phyloP scores from a whole-genome alignment of 2,888 invertebrate species.

The Drosophila emarginata region DNA sequence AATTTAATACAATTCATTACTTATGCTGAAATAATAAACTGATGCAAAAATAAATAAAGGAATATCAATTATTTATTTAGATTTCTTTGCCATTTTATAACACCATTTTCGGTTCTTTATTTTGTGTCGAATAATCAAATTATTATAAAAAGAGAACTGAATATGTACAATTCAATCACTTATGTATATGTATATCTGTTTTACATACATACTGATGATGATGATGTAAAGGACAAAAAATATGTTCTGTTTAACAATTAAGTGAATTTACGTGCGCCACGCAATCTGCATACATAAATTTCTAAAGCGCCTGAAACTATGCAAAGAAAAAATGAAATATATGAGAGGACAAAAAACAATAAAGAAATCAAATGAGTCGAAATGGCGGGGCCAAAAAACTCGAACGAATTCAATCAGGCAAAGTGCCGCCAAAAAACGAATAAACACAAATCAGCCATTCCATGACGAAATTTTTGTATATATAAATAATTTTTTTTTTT shows the following conservation, averaged over 20 bases:
- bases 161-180: background rate
- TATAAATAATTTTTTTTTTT: too few relatives aligned
- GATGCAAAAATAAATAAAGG: too few relatives aligned
- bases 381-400: conserved; percentile 4
- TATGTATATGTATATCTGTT: background rate
- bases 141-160: background rate
- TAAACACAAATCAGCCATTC: conserved; percentile 19
- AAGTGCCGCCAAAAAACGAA: conserved; percentile 57
- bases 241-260: conserved; percentile 52
- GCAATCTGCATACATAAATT: conserved; percentile 74
- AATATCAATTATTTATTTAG: too few relatives aligned
- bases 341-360: conserved; percentile 21
- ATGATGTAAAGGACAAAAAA: conserved; percentile 41
- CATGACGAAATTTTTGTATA: conserved; percentile 34
- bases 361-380: conserved; percentile 45
- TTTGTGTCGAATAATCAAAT: too few relatives aligned
- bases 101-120: too few relatives aligned
- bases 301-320: conserved; percentile 56
- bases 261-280: conserved; percentile 73
- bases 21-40: too few relatives aligned
- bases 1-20: too few relatives aligned
- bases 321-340: conserved; percentile 35
- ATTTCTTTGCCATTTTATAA: too few relatives aligned
- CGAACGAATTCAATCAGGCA: conserved; percentile 77
- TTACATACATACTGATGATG: background rate